Evolutionary conservation across 2,888 invertebrate species (phyloP), one percentile per base, ranked within the genome.

Genomic region (Synergus gifuensis): DNA sequence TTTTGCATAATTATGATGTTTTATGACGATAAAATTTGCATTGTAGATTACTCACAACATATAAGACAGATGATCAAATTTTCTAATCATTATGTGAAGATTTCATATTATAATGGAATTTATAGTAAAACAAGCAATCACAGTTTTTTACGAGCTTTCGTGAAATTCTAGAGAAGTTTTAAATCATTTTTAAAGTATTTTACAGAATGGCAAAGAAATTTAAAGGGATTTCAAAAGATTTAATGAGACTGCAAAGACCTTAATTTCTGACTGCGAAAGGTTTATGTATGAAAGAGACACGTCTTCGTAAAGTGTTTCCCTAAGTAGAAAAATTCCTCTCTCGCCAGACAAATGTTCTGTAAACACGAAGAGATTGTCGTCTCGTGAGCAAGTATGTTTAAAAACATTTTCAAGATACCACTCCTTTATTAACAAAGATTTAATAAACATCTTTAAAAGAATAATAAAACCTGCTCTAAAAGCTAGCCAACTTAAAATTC

Each of bases 361-460:
- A 62, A 62, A 62, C 28, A 62, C 28, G 28, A 62, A 62, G 62
- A 62, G 62, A 36, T 22, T 62, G 22, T 28, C 62, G 22, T 36
- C 62, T 4, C 14, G 22, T 28, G 8, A 36, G 14, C 3, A 8
- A 62, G 28, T 11, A 12, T 22, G 28, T 62, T 22, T 62, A 28
- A 62, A 62, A 62, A 62, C 28, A 9, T 62, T 62, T 62, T 12
- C 22, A 60, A 22, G 28, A 62, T 62, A 62, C 11, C 12, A 28
- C 28, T 22, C 14, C 22, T 22, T 2, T 8, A 14, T 2, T 22
- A 28, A 28, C 9, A 62, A 62, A 28, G 62, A 62, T 22, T 62
- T 62, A 62, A 62, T 62, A 62, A 62, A 62, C 36, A 62, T 28
- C 12, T 62, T 62, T 62, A 28, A 28, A 28, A 62, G 28, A 62